phyloP scores from a whole-genome alignment of 2,888 invertebrate species.

The Nasonovia ribisnigri region DNA sequence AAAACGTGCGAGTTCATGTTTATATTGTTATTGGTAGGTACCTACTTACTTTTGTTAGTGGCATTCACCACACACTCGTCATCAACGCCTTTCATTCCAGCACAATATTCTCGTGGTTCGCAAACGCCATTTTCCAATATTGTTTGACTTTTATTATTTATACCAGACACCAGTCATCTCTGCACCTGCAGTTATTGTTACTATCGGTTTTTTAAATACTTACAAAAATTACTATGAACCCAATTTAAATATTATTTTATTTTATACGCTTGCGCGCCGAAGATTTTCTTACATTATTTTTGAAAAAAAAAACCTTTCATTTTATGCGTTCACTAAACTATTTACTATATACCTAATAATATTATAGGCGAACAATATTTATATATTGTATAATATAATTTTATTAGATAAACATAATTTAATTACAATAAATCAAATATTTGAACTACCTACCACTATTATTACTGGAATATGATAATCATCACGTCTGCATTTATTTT shows the following conservation, averaged over 20 bases:
- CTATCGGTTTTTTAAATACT: background rate
- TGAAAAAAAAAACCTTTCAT: background rate
- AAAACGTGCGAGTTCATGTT: background rate
- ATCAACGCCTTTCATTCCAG: background rate
- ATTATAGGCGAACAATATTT: background rate
- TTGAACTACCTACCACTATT: background rate
- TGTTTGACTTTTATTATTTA: background rate
- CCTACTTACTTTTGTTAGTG: background rate
- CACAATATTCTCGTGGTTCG: background rate
- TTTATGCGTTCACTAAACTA: background rate
- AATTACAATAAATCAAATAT: background rate
- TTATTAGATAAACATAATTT: background rate
- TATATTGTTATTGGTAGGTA: background rate
- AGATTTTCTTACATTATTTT: background rate
- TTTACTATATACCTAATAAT: no score
- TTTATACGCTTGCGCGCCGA: background rate
- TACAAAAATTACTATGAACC: background rate
- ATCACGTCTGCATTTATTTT: background rate
- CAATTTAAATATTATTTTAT: background rate
- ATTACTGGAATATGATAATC: background rate
- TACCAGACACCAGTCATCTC: background rate
- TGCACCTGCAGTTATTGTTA: no score
- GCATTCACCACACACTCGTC: background rate
- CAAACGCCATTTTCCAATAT: background rate
- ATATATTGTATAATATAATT: background rate